Base-by-base conservation (phyloP, 1,140 invertebrate species). In the Brachionus plicatilis region DNA sequence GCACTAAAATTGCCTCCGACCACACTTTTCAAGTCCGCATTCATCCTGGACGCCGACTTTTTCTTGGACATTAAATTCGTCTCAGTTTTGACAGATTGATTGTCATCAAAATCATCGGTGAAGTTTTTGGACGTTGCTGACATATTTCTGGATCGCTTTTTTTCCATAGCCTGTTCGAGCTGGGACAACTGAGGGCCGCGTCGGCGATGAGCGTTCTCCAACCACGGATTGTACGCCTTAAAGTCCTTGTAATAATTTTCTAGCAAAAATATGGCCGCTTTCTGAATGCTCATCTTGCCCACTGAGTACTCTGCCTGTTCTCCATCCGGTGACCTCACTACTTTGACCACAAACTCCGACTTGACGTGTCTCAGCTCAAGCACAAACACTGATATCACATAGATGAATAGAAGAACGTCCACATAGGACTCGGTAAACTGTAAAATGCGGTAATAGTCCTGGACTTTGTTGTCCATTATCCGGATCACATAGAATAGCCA, bases 401-500 rank as follows among this genome's bases (percentile, higher is more conserved):
- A 96, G 87, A 98, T 94, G 88, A 97, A 98, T 4, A 99, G 90
- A 56, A 99, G 90, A 1, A 96, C 95, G 89, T 98, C 96, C 2
- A 95, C 93, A 86, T 97, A 92, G 87, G 94, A 95, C 14, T 94
- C 93, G 14, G 96, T 94, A 89, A 96, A 97, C 85, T 93, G 93
- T 3, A 98, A 95, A 87, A 97, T 91, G 68, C 93, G 93, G 75
- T 87, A 87, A 85, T 87, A 89, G 14, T 85, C 85, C 56, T 88
- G 85, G 84, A 88, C 85, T 87, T 88, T 84, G 85, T 89, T 87
- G 87, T 91, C 88, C 85, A 91, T 84, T 86, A 95, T 93, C 91
- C 97, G 93, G 60, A 96, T 95, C 86, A 95, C 93, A 88, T 98
- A 99, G 89, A 99, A 99, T 1, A 99, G 91, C 96, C 97, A 99